Evolutionary conservation across 2,797 vertebrate genomes (phyloP).

Genomic region (Lutjanus campechanus): DNA sequence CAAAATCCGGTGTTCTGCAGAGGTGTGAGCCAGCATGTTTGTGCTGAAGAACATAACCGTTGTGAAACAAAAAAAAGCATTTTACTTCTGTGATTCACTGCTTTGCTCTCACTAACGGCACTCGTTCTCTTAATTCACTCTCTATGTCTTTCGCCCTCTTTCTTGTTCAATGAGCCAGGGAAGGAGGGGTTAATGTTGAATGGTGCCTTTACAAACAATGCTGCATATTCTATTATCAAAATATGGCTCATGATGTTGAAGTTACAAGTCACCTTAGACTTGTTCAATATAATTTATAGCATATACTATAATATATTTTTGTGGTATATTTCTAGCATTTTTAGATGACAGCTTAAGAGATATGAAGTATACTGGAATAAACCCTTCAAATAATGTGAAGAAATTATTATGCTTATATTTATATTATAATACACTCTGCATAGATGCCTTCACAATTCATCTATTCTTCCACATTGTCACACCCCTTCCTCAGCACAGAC

Average conservation of each 20-base stretch:
- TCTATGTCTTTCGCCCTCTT: too few relatives aligned
- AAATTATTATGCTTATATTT: constrained; percentile 2
- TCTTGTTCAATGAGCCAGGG: too few relatives aligned
- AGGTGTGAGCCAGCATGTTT: too few relatives aligned
- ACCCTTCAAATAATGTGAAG: not conserved
- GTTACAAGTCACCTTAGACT: not conserved
- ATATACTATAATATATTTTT: not conserved
- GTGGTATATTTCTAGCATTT: not conserved
- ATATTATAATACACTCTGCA: constrained; percentile 19
- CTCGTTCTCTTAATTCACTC: too few relatives aligned
- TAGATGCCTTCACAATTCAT: constrained; percentile 25
- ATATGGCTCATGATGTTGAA: not conserved
- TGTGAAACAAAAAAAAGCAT: too few relatives aligned
- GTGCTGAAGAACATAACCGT: too few relatives aligned
- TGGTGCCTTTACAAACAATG: too few relatives aligned
- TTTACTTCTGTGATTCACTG: too few relatives aligned
- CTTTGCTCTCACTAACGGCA: too few relatives aligned
- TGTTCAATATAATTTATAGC: not conserved
- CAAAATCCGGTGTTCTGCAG: too few relatives aligned
- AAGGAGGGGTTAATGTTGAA: too few relatives aligned
- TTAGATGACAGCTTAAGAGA: not conserved
- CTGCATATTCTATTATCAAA: not conserved
- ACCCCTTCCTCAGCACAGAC: constrained; percentile 49
- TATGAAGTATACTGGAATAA: not conserved
- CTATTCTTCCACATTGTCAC: constrained; percentile 37